These are phyloP conservation scores for Cremastinae sp. DNA, from an alignment of 2,888 invertebrate species.

Conservation along the genomic window DNA sequence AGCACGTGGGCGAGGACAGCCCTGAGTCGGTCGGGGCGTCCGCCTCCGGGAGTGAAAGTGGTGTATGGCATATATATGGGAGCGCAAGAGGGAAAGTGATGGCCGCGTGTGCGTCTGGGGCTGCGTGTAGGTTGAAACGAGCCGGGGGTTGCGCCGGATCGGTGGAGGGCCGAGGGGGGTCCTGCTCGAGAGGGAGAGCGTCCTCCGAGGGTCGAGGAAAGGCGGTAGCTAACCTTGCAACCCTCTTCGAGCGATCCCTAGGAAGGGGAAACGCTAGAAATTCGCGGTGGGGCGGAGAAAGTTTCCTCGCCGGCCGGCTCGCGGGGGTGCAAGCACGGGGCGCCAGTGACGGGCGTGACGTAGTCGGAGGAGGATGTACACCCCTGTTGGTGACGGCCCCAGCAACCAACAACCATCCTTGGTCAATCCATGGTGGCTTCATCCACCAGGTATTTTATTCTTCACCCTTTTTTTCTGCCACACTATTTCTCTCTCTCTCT, in stretches of 20 bases:
- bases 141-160: conserved; percentile 58
- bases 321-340: conserved; percentile 74
- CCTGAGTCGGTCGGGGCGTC: conserved; percentile 32
- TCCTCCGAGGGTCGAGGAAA: conserved; percentile 61
- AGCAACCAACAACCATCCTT: conserved; percentile 78
- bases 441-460: conserved; percentile 78
- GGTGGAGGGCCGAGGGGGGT: conserved; percentile 62
- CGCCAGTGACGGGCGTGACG: conserved; percentile 80
- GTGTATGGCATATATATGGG: conserved; percentile 9
- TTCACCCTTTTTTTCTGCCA: conserved; percentile 57
- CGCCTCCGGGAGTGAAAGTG: conserved; percentile 57
- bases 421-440: conserved; percentile 79
- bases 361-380: conserved; percentile 80
- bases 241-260: conserved; percentile 72
- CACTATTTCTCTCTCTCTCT: conserved; percentile 37
- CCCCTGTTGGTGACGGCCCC: conserved; percentile 78
- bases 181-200: no score
- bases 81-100: conserved; percentile 74
- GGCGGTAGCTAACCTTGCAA: conserved; percentile 78
- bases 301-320: conserved; percentile 68
- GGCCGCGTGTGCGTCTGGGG: conserved; percentile 65
- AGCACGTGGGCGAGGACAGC: conserved; percentile 59
- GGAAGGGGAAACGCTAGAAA: conserved; percentile 73
- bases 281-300: conserved; percentile 61
- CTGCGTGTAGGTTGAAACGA: conserved; percentile 67